These are phyloP conservation scores for Bothrops jararaca DNA, from an alignment of 2,113 vertebrate species.

Conservation along the genomic window DNA sequence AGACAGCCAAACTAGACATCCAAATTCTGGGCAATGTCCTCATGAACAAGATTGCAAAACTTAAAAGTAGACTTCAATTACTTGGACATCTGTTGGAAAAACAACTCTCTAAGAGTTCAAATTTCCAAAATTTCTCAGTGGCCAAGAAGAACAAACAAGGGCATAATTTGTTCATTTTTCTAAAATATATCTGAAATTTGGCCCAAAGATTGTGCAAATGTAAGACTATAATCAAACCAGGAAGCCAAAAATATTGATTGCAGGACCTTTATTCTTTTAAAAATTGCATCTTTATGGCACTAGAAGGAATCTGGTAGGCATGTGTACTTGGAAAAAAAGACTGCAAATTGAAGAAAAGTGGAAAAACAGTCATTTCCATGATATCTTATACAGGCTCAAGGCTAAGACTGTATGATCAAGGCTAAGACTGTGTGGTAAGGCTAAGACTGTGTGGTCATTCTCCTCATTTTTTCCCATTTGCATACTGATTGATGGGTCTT, in stretches of 20 bases:
- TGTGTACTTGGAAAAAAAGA: neutral
- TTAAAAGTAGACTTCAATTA: neutral
- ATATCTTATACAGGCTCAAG: neutral
- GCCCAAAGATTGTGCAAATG: neutral
- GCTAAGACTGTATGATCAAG: neutral
- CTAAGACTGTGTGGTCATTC: neutral
- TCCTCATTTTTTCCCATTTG: neutral
- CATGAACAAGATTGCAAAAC: neutral
- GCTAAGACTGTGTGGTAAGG: neutral
- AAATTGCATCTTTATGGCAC: neutral
- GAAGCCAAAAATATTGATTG: neutral
- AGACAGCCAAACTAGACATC: neutral
- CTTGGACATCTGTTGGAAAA: neutral
- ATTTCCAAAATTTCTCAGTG: neutral
- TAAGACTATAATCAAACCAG: neutral
- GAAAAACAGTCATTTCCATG: neutral
- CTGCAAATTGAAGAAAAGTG: neutral
- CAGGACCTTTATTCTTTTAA: neutral
- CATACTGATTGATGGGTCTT: neutral
- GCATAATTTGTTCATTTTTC: neutral
- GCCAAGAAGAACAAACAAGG: neutral
- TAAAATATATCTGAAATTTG: neutral
- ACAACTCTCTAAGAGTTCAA: neutral
- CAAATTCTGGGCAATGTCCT: neutral
- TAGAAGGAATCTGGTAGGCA: neutral